phyloP scores from a whole-genome alignment of 2,113 vertebrate genomes.

The Callipepla californica region DNA sequence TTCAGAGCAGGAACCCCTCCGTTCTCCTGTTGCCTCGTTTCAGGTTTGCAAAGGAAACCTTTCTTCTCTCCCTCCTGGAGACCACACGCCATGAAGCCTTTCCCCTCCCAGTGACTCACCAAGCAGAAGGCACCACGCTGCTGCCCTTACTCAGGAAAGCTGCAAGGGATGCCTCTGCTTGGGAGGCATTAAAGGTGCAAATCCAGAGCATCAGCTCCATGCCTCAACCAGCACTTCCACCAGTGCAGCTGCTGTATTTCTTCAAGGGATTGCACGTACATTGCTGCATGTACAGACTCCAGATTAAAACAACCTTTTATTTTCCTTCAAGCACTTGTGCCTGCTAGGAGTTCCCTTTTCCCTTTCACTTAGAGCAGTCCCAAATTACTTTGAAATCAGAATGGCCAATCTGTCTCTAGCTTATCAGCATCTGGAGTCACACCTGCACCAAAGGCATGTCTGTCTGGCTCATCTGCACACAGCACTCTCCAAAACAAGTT shows the following conservation, averaged over 20 bases:
- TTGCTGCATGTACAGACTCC: not conserved
- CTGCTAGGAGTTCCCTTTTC: not conserved
- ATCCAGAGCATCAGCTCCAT: not conserved
- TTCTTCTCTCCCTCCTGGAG: not conserved
- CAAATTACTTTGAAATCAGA: conserved; percentile 43
- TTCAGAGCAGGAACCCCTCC: not conserved
- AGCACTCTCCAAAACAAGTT: conserved; percentile 42
- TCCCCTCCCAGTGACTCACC: not conserved
- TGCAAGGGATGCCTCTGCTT: not conserved
- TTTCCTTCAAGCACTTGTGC: not conserved
- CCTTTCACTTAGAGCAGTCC: not conserved
- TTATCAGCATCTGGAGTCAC: conserved; percentile 13
- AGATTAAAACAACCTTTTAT: not conserved
- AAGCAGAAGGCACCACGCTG: not conserved
- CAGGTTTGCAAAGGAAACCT: not conserved
- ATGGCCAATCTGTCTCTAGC: conserved; percentile 24
- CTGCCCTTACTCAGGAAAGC: not conserved
- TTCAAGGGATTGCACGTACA: not conserved
- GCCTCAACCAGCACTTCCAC: not conserved
- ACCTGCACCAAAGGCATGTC: conserved; percentile 54
- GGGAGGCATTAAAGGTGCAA: not conserved
- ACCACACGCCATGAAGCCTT: not conserved
- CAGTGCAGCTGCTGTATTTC: not conserved
- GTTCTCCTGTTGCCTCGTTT: not conserved
- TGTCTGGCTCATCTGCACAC: conserved; percentile 17